Conservation (phyloP, 2,797 vertebrate genomes). For the Periparus ater region DNA sequence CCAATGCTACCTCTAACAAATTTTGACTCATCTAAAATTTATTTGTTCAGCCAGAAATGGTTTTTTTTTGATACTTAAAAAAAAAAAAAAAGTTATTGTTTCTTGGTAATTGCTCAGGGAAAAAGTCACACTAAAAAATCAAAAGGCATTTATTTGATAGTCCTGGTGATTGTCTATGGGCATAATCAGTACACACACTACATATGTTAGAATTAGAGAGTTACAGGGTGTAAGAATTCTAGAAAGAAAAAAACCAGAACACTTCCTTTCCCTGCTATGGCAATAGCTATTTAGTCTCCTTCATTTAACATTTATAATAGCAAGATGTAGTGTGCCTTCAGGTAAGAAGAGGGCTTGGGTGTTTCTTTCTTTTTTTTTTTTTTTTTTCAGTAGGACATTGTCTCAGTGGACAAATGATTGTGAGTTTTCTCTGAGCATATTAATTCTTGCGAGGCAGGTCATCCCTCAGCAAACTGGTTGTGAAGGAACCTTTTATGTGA, state of each 20-base stretch:
- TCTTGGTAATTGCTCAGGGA: not conserved
- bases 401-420: not conserved
- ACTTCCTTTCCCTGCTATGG: not conserved
- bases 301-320: not conserved
- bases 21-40: not conserved
- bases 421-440: not conserved
- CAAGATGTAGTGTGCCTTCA: not conserved
- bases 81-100: not conserved
- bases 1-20: not conserved
- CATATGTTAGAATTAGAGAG: not conserved
- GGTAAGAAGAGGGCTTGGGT: not conserved
- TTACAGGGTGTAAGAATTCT: not conserved
- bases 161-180: not conserved
- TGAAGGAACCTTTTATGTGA: not conserved
- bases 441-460: not conserved
- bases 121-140: not conserved
- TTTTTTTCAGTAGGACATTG: not conserved
- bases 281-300: not conserved
- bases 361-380: not conserved
- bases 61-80: not conserved
- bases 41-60: not conserved
- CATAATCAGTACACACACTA: not conserved
- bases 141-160: not conserved
- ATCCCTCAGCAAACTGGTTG: not conserved
- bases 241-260: not conserved